phyloP scores from a whole-genome alignment of 2,113 vertebrate genomes.

The Heptranchias perlo region DNA sequence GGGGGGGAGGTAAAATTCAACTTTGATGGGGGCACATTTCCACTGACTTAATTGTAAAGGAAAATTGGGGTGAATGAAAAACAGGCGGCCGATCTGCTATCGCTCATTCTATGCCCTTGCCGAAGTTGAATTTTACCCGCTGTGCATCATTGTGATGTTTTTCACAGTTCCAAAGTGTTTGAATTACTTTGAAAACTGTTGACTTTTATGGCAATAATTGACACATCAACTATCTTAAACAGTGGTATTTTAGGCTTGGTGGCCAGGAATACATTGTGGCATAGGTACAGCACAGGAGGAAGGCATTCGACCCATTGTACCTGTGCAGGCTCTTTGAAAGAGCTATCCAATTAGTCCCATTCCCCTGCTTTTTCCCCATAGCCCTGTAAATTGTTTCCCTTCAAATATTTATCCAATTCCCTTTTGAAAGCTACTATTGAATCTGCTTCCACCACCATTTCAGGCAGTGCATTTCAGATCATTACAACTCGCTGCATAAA shows the following conservation, averaged over 20 bases:
- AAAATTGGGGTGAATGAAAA: background rate
- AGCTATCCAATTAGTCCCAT: too few species aligned
- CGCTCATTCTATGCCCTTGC: background rate
- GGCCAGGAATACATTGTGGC: background rate
- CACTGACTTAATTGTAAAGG: background rate
- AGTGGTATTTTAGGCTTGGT: too few species aligned
- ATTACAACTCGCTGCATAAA: too few species aligned
- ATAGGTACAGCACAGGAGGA: too few species aligned
- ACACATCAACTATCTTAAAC: background rate
- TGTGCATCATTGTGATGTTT: background rate
- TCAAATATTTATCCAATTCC: too few species aligned
- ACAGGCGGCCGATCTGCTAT: background rate
- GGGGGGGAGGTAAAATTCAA: background rate
- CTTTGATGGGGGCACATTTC: background rate
- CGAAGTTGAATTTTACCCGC: background rate
- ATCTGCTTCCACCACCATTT: too few species aligned
- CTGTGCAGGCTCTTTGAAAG: too few species aligned
- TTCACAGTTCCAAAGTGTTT: background rate
- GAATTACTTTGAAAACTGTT: background rate
- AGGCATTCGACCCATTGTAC: too few species aligned
- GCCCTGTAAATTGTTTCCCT: too few species aligned
- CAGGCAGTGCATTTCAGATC: too few species aligned
- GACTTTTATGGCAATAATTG: background rate
- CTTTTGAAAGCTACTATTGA: too few species aligned
- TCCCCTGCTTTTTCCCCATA: too few species aligned